Conservation (phyloP, 2,113 vertebrate genomes). For the Danio rerio region DNA sequence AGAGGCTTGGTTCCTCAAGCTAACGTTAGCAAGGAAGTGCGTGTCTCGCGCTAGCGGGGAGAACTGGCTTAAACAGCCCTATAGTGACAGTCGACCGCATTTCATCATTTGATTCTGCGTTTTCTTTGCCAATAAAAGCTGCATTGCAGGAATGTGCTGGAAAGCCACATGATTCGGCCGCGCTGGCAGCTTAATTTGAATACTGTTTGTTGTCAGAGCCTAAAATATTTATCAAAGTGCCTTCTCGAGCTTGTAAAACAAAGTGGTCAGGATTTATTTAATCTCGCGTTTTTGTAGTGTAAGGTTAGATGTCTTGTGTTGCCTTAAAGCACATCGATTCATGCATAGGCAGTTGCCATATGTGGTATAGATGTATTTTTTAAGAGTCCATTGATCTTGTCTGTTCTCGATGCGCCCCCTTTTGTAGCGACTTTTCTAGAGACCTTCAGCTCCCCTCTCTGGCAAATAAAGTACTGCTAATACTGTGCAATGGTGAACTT, state of each 20-base stretch:
- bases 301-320: background rate
- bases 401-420: background rate
- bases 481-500: background rate
- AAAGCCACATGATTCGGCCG: slow-evolving; percentile 1
- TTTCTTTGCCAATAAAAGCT: background rate
- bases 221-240: slow-evolving; percentile 15
- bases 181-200: background rate
- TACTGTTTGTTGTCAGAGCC: background rate
- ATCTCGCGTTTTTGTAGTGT: background rate
- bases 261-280: background rate
- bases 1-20: background rate
- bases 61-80: slow-evolving; percentile 28
- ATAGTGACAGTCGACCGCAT: background rate
- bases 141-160: slow-evolving; percentile 23
- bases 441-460: background rate
- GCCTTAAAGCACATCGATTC: background rate
- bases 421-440: slow-evolving; percentile 13
- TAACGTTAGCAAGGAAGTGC: slow-evolving; percentile 32
- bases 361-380: background rate
- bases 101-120: background rate
- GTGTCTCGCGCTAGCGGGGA: slow-evolving; percentile 14
- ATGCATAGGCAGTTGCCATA: background rate
- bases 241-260: background rate
- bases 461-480: background rate
- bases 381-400: background rate